Base-by-base conservation (phyloP, 1,140 invertebrate species). In the Limonius californicus region DNA sequence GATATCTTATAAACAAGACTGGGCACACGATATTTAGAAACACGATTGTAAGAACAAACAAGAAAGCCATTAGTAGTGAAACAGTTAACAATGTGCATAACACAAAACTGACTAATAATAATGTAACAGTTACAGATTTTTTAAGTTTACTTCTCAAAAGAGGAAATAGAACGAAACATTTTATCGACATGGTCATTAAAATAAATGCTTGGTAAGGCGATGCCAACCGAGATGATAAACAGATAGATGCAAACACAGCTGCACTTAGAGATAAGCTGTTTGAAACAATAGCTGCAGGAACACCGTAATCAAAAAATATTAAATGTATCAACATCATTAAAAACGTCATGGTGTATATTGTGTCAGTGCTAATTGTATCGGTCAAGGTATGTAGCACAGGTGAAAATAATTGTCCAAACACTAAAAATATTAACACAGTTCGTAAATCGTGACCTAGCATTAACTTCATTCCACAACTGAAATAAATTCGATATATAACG, bases 281-380 rank as follows among this genome's bases (percentile, higher is more conserved):
- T 0, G 87, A 92, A 14, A 91, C 84, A 43, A 91, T 84, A 14
- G 92, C 88, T 32, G 88, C 89, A 35, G 88, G 83, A 1, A 92
- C 83, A 12, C 92, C 91, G 75, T 98, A 99, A 76, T 98, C 91
- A 72, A 91, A 92, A 72, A 96, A 96, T 59, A 94, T 82, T 30
- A 99, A 79, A 80, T 98, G 94, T 4, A 91, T 14, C 0, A 94
- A 68, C 76, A 98, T 86, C 86, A 96, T 94, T 32, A 94, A 82
- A 50, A 90, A 86, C 16, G 93, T 87, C 81, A 89, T 94, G 0
- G 91, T 90, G 72, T 97, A 97, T 72, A 98, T 97, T 1, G 95
- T 97, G 76, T 99, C 95, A 0, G 95, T 98, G 72, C 94, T 96
- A 0, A 98, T 90, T 0, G 94, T 95, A 76, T 96, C 92, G 0